phyloP scores from a whole-genome alignment of 2,113 vertebrate genomes.

The Neopipo cinnamomea region DNA sequence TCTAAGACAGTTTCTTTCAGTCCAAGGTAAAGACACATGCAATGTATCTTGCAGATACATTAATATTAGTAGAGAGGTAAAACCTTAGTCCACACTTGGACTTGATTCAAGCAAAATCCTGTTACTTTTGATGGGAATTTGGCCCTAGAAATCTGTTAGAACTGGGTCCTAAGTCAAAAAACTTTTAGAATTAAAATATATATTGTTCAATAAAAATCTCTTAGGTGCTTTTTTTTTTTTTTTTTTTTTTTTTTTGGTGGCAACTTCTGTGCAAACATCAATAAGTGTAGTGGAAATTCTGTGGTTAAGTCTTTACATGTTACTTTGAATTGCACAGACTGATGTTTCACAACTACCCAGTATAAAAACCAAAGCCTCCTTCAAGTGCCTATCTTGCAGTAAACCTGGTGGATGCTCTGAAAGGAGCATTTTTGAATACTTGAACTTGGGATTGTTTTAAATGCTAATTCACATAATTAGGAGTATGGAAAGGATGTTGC shows the following conservation, averaged over 20 bases:
- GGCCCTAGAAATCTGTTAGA: neutral
- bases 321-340: constrained; percentile 20
- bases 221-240: neutral
- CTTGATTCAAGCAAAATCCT: neutral
- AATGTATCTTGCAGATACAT: neutral
- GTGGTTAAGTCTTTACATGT: neutral
- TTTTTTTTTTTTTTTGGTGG: neutral
- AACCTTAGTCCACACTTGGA: neutral
- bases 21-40: neutral
- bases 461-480: constrained; percentile 60
- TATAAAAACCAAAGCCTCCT: constrained; percentile 55
- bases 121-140: neutral
- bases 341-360: constrained; percentile 29
- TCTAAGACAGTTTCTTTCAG: neutral
- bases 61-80: neutral
- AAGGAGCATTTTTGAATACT: constrained; percentile 68
- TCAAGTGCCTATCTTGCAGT: constrained; percentile 68
- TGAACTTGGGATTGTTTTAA: constrained; percentile 65
- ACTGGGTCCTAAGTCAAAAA: neutral
- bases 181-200: neutral
- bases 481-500: constrained; percentile 31
- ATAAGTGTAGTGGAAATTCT: neutral
- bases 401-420: constrained; percentile 69
- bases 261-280: neutral
- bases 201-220: neutral